Conservation (phyloP, 1,140 invertebrate genomes). For the Sweltsa coloradensis region DNA sequence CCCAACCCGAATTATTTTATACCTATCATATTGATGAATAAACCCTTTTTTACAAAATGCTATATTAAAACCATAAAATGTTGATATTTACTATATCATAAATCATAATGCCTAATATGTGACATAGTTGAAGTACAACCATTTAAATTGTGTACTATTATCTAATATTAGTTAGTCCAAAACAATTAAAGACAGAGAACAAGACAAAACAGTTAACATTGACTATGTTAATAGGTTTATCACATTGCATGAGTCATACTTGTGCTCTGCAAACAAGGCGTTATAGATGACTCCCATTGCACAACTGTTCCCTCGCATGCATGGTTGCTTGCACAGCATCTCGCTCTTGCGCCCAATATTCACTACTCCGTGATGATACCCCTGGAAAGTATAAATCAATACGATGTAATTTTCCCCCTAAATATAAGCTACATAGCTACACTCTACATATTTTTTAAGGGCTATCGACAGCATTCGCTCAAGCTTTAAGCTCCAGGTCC, state of each 20-base stretch:
- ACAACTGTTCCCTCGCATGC: conserved; percentile 1
- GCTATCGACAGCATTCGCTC: background rate
- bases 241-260: background rate
- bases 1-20: no score
- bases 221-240: background rate
- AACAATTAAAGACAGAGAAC: background rate
- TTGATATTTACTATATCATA: no score
- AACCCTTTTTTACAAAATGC: no score
- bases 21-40: no score
- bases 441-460: background rate
- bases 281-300: no score
- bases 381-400: background rate
- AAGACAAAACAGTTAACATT: background rate
- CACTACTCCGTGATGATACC: background rate
- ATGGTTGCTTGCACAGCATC: conserved; percentile 1
- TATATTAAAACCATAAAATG: no score
- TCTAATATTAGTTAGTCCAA: background rate
- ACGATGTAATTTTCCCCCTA: background rate
- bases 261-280: no score
- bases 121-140: background rate
- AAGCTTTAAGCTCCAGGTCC: no score
- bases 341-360: background rate
- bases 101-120: no score
- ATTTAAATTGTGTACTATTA: background rate
- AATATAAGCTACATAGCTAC: background rate